Evolutionary conservation across 2,888 invertebrate species (phyloP).

Genomic region (Brenthis hecate): DNA sequence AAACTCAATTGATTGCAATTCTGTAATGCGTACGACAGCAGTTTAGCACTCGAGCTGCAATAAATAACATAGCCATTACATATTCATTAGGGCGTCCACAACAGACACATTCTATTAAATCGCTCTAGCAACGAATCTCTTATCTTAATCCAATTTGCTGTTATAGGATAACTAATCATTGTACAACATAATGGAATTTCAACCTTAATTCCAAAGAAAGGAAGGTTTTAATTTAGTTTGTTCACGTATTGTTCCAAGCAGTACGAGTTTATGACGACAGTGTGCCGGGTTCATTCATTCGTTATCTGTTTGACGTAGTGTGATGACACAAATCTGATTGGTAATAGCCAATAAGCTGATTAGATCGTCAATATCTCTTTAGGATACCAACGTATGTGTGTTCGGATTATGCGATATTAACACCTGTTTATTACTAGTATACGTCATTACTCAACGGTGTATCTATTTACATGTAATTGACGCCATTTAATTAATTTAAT

Average conservation of each 20-base stretch:
- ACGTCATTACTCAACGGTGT: not conserved
- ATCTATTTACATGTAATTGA: not conserved
- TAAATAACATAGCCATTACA: slow-evolving; percentile 20
- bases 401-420: not conserved
- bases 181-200: slow-evolving; percentile 2
- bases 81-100: slow-evolving; percentile 16
- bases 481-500: not conserved
- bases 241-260: not conserved
- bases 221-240: not conserved
- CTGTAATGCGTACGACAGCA: slow-evolving; percentile 4
- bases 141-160: slow-evolving; percentile 37
- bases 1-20: not conserved
- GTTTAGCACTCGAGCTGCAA: slow-evolving; percentile 1
- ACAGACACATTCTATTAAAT: slow-evolving; percentile 21
- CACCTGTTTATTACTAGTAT: not conserved
- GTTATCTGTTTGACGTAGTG: slow-evolving; percentile 44
- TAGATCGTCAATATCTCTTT: slow-evolving; percentile 25
- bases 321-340: slow-evolving; percentile 42
- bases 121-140: slow-evolving; percentile 28
- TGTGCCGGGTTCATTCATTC: slow-evolving; percentile 32
- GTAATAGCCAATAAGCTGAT: slow-evolving; percentile 45
- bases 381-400: not conserved
- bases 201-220: not conserved
- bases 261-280: slow-evolving; percentile 30
- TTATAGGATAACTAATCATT: slow-evolving; percentile 14